Percentiles rank a stretch among this genome's conserved stretches.
Evolutionary conservation across 1,140 invertebrate genomes (phyloP).

Genomic region (Lethocerus indicus): DNA sequence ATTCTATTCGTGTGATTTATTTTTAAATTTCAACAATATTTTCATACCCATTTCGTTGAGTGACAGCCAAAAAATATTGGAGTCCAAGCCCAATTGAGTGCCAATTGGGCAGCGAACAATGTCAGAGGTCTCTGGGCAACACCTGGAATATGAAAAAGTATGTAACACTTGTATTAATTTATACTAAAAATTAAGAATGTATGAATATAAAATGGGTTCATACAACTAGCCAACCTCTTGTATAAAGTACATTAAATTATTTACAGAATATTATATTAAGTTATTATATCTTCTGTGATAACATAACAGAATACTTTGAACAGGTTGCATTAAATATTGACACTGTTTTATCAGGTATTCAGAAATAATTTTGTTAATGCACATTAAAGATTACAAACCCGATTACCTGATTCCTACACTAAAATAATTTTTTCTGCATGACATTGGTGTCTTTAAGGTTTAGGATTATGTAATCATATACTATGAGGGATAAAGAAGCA

Average conservation of each 20-base stretch:
- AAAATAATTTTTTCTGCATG: no score
- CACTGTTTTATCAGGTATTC: no score
- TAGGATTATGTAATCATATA: no score
- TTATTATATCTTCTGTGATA: no score
- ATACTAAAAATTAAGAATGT: neutral
- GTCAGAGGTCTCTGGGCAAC: slow-evolving; percentile 43
- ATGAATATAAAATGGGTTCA: neutral
- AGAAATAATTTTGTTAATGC: no score
- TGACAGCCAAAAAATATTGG: slow-evolving; percentile 68
- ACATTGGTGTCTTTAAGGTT: no score
- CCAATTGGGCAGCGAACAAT: slow-evolving; percentile 55
- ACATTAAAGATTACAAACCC: no score
- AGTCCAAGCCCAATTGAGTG: slow-evolving; percentile 73
- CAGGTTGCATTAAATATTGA: no score
- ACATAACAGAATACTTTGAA: no score
- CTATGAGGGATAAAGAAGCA: neutral
- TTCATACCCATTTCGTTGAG: slow-evolving; percentile 50
- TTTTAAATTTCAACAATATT: neutral
- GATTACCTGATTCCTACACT: no score
- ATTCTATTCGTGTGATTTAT: neutral
- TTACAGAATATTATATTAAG: slow-evolving; percentile 3
- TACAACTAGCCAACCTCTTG: neutral
- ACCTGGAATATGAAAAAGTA: slow-evolving; percentile 20
- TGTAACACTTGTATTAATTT: no score
- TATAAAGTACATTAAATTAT: neutral